These are phyloP conservation scores for Myiopsitta monachus DNA, from an alignment of 2,113 vertebrate genomes.

Conservation along the genomic window DNA sequence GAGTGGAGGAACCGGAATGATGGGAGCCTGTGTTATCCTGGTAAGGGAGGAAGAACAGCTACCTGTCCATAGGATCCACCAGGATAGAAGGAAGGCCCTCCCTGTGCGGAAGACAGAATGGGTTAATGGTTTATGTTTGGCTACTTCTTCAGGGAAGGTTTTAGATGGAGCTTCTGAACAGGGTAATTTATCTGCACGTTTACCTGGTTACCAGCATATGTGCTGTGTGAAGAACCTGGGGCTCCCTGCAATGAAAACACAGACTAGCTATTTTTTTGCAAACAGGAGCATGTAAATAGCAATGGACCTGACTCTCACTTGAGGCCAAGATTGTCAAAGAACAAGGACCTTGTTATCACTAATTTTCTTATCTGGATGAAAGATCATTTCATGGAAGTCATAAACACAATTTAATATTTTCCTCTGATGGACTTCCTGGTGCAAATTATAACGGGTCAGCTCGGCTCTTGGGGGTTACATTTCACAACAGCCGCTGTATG, in stretches of 20 bases:
- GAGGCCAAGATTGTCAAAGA: no score
- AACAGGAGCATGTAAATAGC: not conserved
- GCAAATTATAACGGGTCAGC: no score
- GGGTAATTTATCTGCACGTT: constrained; percentile 9
- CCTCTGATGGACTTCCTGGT: no score
- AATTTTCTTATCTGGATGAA: no score
- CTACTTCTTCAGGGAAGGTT: not conserved
- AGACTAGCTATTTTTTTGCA: not conserved
- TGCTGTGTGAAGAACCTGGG: constrained; percentile 17
- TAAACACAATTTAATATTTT: no score
- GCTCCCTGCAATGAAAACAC: constrained; percentile 32
- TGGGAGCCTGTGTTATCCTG: not conserved
- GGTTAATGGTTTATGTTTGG: not conserved
- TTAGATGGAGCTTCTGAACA: not conserved
- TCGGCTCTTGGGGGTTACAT: no score
- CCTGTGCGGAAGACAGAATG: constrained; percentile 41
- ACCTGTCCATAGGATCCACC: constrained; percentile 51
- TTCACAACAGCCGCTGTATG: no score
- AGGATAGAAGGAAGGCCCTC: not conserved
- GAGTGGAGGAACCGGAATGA: not conserved
- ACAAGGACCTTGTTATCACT: no score
- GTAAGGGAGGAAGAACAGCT: not conserved
- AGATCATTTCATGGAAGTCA: no score
- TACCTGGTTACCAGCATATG: constrained; percentile 56
- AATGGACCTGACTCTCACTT: no score